Conservation (phyloP, 1,140 invertebrate species). For the Microplitis mediator region DNA sequence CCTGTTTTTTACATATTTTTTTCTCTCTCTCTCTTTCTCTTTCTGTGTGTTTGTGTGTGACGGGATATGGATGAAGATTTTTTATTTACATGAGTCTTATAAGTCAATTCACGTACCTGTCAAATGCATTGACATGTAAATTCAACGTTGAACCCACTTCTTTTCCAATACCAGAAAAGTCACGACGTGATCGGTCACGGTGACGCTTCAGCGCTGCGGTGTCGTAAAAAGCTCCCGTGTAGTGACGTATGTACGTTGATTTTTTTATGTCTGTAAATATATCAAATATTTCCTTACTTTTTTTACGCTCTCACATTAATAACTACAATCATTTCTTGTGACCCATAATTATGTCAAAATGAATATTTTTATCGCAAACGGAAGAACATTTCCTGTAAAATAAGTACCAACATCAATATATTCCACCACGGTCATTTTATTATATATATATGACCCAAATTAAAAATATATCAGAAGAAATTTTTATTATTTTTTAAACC, state of each 20-base stretch:
- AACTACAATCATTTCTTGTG: neutral
- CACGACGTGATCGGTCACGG: constrained; percentile 28
- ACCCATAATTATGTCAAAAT: too few species aligned
- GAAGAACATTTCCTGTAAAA: too few species aligned
- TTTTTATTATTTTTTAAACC: too few species aligned
- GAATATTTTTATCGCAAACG: too few species aligned
- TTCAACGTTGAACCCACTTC: constrained; percentile 20
- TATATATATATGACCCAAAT: neutral
- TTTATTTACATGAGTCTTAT: neutral
- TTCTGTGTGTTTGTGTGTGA: neutral
- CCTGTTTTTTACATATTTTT: too few species aligned
- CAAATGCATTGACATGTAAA: constrained; percentile 33
- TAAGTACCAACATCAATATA: too few species aligned
- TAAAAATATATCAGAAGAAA: too few species aligned
- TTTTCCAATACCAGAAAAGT: constrained; percentile 16
- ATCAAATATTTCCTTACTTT: neutral
- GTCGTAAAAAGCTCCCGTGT: constrained; percentile 34
- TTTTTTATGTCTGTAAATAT: constrained; percentile 31
- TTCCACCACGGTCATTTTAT: too few species aligned
- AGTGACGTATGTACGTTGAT: constrained; percentile 33
- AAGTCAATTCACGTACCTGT: constrained; percentile 31
- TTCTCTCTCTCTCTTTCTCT: neutral
- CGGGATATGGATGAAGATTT: too few species aligned
- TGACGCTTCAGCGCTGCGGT: constrained; percentile 28
- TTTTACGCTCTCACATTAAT: neutral